A percentile compares a stretch with the other conserved stretches of the same genome.
Conservation (phyloP, 2,797 vertebrate species). For the Hippoglossus hippoglossus region DNA sequence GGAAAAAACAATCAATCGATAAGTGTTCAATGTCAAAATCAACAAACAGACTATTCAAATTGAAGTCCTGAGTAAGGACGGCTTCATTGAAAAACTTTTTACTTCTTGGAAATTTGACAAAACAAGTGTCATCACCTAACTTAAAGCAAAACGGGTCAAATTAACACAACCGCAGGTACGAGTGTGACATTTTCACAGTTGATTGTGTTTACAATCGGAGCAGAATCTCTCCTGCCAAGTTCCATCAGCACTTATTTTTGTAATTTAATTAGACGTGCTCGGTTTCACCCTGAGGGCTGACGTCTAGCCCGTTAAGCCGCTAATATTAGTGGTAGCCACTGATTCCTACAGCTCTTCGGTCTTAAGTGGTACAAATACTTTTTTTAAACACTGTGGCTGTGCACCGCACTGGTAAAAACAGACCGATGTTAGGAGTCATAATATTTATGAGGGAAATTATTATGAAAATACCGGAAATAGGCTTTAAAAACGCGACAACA, state of each 20-base stretch:
- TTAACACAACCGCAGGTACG: slow-evolving; percentile 64
- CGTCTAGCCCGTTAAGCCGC: slow-evolving; percentile 76
- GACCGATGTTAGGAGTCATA: not conserved
- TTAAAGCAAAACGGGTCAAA: slow-evolving; percentile 54
- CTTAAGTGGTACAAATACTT: not conserved
- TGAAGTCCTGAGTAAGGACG: too few species aligned
- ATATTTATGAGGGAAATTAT: slow-evolving; percentile 19
- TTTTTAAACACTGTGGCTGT: not conserved
- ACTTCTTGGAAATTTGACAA: slow-evolving; percentile 27
- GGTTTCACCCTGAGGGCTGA: slow-evolving; percentile 54
- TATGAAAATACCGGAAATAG: slow-evolving; percentile 12
- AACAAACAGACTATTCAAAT: too few species aligned
- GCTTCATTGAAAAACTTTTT: slow-evolving; percentile 18
- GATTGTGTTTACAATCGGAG: slow-evolving; percentile 69
- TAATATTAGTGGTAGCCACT: slow-evolving; percentile 64
- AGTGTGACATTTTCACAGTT: slow-evolving; percentile 71
- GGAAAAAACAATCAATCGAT: not conserved
- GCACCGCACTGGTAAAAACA: not conserved
- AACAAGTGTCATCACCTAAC: slow-evolving; percentile 37
- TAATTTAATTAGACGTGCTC: slow-evolving; percentile 70
- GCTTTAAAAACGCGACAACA: slow-evolving; percentile 18
- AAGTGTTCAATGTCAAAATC: not conserved
- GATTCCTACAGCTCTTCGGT: slow-evolving; percentile 11
- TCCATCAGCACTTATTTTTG: slow-evolving; percentile 65
- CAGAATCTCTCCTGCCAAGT: slow-evolving; percentile 60